A percentile compares a stretch with the other conserved stretches of the same genome.
These are phyloP conservation scores for Volucella zonaria DNA, from an alignment of 2,888 invertebrate genomes.

Conservation along the genomic window DNA sequence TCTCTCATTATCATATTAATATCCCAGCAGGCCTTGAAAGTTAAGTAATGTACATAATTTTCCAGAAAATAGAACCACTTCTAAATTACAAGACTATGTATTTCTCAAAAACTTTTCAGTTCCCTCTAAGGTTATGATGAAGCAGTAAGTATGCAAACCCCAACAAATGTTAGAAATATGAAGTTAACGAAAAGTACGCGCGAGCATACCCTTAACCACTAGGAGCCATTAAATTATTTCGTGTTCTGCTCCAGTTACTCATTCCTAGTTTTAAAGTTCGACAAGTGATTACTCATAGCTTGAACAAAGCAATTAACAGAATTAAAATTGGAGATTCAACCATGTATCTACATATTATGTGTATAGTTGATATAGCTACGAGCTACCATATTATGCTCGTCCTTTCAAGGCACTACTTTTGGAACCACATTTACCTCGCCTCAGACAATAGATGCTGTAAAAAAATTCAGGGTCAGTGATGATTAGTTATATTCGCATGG, in stretches of 20 bases:
- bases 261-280: constrained; percentile 29
- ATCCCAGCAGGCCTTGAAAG: no score
- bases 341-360: constrained; percentile 24
- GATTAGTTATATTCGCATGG: no score
- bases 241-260: constrained; percentile 16
- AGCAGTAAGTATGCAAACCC: no score
- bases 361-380: constrained; percentile 32
- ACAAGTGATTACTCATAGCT: constrained; percentile 59
- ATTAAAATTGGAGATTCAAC: constrained; percentile 53
- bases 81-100: no score
- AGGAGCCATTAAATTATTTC: constrained; percentile 30
- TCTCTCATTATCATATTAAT: no score
- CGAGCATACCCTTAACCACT: background rate
- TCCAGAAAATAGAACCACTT: no score
- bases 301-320: constrained; percentile 68
- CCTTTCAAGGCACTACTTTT: constrained; percentile 40
- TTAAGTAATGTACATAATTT: no score
- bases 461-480: constrained; percentile 21
- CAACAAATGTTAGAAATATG: no score
- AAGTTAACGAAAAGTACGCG: no score
- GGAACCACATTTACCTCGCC: constrained; percentile 47
- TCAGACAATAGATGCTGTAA: constrained; percentile 32
- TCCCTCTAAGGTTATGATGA: no score
- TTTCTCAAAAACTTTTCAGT: no score
- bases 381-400: constrained; percentile 52